Conservation (phyloP, 2,888 invertebrate genomes). For the Drosophila fulvimacula region DNA sequence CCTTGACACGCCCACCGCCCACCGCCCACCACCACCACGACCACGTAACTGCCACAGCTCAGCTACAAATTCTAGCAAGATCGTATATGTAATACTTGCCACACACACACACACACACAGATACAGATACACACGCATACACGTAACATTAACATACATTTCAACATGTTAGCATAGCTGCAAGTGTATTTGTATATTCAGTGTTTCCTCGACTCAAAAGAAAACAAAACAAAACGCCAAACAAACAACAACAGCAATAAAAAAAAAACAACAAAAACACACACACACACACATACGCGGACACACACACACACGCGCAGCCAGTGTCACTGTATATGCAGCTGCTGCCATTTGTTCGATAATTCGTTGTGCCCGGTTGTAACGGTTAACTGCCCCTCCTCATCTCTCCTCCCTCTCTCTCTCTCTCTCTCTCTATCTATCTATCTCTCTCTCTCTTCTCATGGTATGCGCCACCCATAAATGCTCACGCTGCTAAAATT, state of each 20-base stretch:
- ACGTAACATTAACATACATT: slow-evolving; percentile 20
- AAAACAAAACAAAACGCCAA: slow-evolving; percentile 15
- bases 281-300: slow-evolving; percentile 6
- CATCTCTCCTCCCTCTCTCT: neutral
- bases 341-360: slow-evolving; percentile 37
- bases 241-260: slow-evolving; percentile 8
- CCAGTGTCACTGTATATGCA: slow-evolving; percentile 17
- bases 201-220: slow-evolving; percentile 34
- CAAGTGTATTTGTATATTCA: slow-evolving; percentile 45
- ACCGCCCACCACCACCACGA: slow-evolving; percentile 41
- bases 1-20: slow-evolving; percentile 50
- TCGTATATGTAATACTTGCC: slow-evolving; percentile 34
- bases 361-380: slow-evolving; percentile 47
- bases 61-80: slow-evolving; percentile 48
- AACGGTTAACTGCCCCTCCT: slow-evolving; percentile 38
- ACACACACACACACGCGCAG: slow-evolving; percentile 7
- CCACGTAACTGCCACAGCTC: slow-evolving; percentile 56
- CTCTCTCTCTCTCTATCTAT: neutral
- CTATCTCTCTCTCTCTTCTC: slow-evolving; percentile 1
- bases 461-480: slow-evolving; percentile 15
- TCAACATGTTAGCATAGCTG: slow-evolving; percentile 46
- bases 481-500: slow-evolving; percentile 46
- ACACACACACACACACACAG: slow-evolving; percentile 3
- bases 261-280: slow-evolving; percentile 3
- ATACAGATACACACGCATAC: slow-evolving; percentile 3